Evolutionary conservation across 2,113 vertebrate species (phyloP), one percentile per base, ranked within the genome.

Genomic region (Rhynchopsitta pachyrhyncha): DNA sequence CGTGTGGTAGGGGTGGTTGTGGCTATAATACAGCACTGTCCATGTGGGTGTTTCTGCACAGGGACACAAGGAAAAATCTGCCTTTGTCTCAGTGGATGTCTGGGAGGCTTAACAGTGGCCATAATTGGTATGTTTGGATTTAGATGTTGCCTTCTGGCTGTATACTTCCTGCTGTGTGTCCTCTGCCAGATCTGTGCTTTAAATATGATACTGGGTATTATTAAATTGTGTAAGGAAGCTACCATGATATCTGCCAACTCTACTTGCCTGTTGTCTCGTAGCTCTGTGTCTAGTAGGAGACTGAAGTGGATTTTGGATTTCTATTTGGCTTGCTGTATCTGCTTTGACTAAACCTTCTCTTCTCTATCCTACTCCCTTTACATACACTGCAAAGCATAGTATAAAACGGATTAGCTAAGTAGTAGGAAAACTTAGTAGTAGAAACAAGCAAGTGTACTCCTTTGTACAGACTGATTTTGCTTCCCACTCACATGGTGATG

Each of bases 251-350:
- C 50, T 83, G 50, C 85, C 29, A 25, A 6, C 69, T 81, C 66
- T 11, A 37, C 33, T 93, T 92, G 42, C 31, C 46, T 41, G 35
- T 73, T 8, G 4, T 90, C 55, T 84, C 31, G 17, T 81, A 64
- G 33, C 75, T 94, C 70, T 83, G 35, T 82, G 41, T 74, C 47
- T 68, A 62, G 57, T 20, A 71, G 77, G 81, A 81, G 62, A 71
- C 77, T 94, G 78, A 94, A 92, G 73, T 79, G 52, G n/a, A n/a
- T n/a, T n/a, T 88, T 88, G 69, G 69, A 71, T 94, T 94, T 88
- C 22, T 81, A 55, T 68, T 90, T 93, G 69, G 52, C 73, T 88
- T 86, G 39, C 76, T 86, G 4, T 82, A 17, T 83, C 55, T 88
- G 57, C 86, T 93, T 90, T 90, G 86, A 96, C 91, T 92, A 90